Evolutionary conservation across 1,140 invertebrate genomes (phyloP).

Genomic region (Pseudomyrmex sp.): DNA sequence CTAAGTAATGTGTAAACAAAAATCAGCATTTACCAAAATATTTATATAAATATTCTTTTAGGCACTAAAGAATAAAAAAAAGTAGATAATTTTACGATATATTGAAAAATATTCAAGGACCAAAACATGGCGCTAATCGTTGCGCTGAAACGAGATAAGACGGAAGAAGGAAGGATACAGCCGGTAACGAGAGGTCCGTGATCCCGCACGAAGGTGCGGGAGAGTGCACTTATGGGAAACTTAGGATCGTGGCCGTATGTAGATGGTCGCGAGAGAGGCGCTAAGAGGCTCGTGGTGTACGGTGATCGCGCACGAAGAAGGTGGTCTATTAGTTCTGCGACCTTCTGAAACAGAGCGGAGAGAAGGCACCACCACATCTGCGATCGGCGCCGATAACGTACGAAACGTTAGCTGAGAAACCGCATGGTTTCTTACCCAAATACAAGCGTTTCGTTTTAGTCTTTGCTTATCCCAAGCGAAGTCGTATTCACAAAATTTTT

Average conservation of each 20-base stretch:
- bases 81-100: not conserved
- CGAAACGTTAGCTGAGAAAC: constrained; percentile 70
- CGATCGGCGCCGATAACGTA: constrained; percentile 79
- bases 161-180: constrained; percentile 67
- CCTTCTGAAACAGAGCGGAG: constrained; percentile 63
- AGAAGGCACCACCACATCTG: constrained; percentile 76
- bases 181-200: constrained; percentile 70
- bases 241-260: constrained; percentile 76
- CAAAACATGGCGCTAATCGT: constrained; percentile 62
- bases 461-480: not conserved
- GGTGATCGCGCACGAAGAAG: constrained; percentile 74
- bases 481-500: constrained; percentile 1
- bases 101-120: not conserved
- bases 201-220: constrained; percentile 60
- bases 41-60: not conserved
- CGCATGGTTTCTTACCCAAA: constrained; percentile 66
- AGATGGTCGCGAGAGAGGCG: constrained; percentile 77
- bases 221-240: constrained; percentile 75
- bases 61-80: not conserved
- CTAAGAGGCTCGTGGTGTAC: constrained; percentile 69
- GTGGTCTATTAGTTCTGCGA: constrained; percentile 79
- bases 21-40: not conserved
- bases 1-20: not conserved
- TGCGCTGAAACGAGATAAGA: constrained; percentile 63
- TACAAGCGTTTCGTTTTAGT: constrained; percentile 79